These are phyloP conservation scores for Bembecia ichneumoniformis DNA, from an alignment of 2,888 invertebrate genomes.

Conservation along the genomic window DNA sequence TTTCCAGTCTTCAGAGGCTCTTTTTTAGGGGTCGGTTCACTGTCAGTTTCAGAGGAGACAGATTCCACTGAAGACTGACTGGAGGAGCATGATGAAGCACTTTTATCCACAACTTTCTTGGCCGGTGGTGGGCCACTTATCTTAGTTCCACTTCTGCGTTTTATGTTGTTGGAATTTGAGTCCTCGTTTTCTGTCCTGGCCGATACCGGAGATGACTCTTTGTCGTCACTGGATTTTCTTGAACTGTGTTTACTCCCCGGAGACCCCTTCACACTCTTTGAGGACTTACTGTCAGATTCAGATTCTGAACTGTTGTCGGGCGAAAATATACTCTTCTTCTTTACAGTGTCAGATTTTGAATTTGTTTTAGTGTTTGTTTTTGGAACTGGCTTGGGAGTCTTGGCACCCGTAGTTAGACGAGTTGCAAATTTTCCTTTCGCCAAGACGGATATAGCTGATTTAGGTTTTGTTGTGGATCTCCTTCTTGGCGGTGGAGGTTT, in stretches of 20 bases:
- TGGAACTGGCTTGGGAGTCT: slow-evolving; percentile 48
- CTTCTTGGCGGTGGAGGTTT: slow-evolving; percentile 53
- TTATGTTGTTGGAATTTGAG: slow-evolving; percentile 38
- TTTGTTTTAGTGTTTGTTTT: slow-evolving; percentile 54
- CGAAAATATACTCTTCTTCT: slow-evolving; percentile 86
- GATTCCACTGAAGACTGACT: slow-evolving; percentile 63
- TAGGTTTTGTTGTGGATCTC: slow-evolving; percentile 73
- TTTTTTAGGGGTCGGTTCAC: slow-evolving; percentile 47
- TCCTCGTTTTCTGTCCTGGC: slow-evolving; percentile 43
- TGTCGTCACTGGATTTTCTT: slow-evolving; percentile 55
- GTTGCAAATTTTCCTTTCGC: slow-evolving; percentile 63
- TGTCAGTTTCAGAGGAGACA: slow-evolving; percentile 57
- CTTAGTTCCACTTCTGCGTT: slow-evolving; percentile 44
- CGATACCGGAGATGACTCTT: slow-evolving; percentile 29
- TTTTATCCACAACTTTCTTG: slow-evolving; percentile 49
- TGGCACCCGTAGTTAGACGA: slow-evolving; percentile 43
- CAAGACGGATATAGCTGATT: slow-evolving; percentile 74
- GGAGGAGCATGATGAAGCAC: slow-evolving; percentile 57
- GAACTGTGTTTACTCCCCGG: slow-evolving; percentile 40
- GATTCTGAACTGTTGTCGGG: slow-evolving; percentile 78
- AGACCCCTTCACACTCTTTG: slow-evolving; percentile 40
- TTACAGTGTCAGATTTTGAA: slow-evolving; percentile 35
- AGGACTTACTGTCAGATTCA: slow-evolving; percentile 54
- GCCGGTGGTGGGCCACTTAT: slow-evolving; percentile 57
- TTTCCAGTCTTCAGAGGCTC: slow-evolving; percentile 45